Conservation (phyloP, 2,113 vertebrate species). For the Hepsetus odoe region DNA sequence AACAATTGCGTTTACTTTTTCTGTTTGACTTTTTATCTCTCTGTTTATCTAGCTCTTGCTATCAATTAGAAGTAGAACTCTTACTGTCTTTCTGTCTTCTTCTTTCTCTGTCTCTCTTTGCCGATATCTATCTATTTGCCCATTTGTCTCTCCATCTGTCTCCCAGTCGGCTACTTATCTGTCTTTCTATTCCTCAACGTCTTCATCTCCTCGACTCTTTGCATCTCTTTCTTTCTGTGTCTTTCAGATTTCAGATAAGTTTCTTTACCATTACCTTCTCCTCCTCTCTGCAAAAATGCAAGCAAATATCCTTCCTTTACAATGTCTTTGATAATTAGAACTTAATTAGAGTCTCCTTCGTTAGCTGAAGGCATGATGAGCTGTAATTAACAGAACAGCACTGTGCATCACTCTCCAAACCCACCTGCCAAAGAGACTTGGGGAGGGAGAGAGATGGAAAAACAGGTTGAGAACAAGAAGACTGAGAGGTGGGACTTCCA, state of each 20-base stretch:
- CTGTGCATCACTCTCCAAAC: slow-evolving; percentile 27
- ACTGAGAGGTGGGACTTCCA: not conserved
- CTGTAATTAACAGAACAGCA: slow-evolving; percentile 40
- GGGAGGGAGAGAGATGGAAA: slow-evolving; percentile 8
- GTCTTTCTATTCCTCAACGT: no score
- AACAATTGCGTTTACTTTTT: no score
- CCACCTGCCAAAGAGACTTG: slow-evolving; percentile 23
- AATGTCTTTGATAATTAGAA: slow-evolving; percentile 31
- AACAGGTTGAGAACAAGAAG: slow-evolving; percentile 1
- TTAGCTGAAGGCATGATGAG: slow-evolving; percentile 36
- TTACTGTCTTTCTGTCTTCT: not conserved
- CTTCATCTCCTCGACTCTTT: no score
- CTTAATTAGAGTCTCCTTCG: slow-evolving; percentile 34
- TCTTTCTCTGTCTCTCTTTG: no score
- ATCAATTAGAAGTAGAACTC: no score
- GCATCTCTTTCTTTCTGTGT: no score
- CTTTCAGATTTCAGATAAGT: not conserved
- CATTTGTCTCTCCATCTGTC: no score
- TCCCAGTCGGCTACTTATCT: no score
- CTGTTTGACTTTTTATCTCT: no score
- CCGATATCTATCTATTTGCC: no score
- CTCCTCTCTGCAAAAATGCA: not conserved
- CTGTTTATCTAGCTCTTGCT: no score
- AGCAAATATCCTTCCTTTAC: slow-evolving; percentile 15
- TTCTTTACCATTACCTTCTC: not conserved